phyloP scores from a whole-genome alignment of 2,888 invertebrate species.

The Galerucella calmariensis region DNA sequence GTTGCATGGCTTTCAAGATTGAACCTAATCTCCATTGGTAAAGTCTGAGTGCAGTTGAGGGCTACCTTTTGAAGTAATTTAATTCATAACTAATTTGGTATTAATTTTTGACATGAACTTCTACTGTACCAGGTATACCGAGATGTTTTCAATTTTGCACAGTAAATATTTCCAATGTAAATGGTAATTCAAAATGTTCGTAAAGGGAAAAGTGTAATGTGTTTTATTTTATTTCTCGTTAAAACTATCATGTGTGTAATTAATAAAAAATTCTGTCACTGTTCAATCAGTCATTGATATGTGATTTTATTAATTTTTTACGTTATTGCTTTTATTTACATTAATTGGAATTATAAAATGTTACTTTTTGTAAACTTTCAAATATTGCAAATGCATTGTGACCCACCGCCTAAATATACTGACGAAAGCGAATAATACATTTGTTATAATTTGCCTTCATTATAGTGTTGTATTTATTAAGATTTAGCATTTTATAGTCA shows the following conservation, averaged over 20 bases:
- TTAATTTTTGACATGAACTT: not conserved
- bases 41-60: no score
- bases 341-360: conserved; percentile 15
- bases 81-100: not conserved
- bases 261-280: no score
- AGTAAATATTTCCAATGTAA: not conserved
- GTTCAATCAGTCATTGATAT: not conserved
- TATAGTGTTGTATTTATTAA: conserved; percentile 53
- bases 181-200: not conserved
- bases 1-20: no score
- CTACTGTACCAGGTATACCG: not conserved
- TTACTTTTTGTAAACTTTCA: conserved; percentile 5
- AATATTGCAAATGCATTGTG: conserved; percentile 16
- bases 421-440: conserved; percentile 15
- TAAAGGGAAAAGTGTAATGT: not conserved
- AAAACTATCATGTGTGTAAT: no score
- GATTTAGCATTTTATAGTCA: conserved; percentile 57
- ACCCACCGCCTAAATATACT: conserved; percentile 13
- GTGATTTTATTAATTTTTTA: not conserved
- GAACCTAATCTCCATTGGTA: no score
- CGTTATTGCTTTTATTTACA: not conserved
- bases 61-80: not conserved
- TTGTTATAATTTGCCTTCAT: conserved; percentile 44
- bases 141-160: not conserved
- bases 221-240: not conserved